Conservation (phyloP, 1,140 invertebrate genomes). For the Paraescarpia echinospica region DNA sequence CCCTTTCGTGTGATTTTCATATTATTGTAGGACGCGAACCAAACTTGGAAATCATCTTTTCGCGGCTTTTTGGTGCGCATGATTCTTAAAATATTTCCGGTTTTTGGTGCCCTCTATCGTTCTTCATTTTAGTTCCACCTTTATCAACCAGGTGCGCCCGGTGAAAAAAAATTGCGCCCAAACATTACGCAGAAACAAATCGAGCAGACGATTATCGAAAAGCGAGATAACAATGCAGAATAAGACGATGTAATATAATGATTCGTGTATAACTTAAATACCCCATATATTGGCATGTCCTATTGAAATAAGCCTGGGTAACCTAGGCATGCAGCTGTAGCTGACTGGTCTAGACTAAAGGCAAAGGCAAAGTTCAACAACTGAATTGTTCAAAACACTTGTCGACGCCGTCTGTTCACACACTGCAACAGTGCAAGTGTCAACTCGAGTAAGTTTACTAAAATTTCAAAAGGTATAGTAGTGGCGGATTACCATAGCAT, state of each 20-base stretch:
- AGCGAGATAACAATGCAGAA: neutral
- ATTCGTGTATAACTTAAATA: neutral
- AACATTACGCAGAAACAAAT: neutral
- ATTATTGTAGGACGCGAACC: neutral
- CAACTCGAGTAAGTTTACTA: too few relatives aligned
- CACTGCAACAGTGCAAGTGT: too few relatives aligned
- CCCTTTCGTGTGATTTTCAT: neutral
- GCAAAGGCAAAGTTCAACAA: neutral
- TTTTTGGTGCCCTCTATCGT: neutral
- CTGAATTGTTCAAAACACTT: too few relatives aligned
- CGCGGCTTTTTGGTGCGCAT: neutral
- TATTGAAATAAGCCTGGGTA: neutral
- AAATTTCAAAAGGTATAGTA: too few relatives aligned
- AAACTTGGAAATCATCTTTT: conserved; percentile 1
- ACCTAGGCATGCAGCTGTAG: neutral
- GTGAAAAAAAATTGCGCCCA: neutral
- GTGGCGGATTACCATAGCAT: too few relatives aligned
- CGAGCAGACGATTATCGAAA: neutral
- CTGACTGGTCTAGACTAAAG: too few relatives aligned
- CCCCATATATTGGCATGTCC: neutral
- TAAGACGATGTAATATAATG: neutral
- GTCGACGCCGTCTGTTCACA: too few relatives aligned
- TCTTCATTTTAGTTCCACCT: neutral
- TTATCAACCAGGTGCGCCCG: neutral
- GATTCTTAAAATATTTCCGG: conserved; percentile 6